phyloP scores from a whole-genome alignment of 1,140 invertebrate genomes.

The Dufourea novaeangliae region DNA sequence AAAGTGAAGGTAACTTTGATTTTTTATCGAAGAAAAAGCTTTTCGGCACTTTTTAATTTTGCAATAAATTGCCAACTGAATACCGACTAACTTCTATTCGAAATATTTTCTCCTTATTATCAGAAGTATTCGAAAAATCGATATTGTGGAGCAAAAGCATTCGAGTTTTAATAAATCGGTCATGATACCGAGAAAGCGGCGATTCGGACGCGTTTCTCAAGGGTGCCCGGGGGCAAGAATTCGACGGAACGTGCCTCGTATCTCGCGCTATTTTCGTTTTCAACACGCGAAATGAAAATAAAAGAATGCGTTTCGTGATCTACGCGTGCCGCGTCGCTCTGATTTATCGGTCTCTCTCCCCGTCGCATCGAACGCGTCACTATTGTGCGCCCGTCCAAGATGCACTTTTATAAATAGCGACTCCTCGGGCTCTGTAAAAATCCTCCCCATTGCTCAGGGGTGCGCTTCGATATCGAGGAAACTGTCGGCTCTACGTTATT shows the following conservation, averaged over 20 bases:
- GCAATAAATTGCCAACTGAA: too few relatives aligned
- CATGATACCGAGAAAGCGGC: conserved; percentile 8
- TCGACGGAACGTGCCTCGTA: conserved; percentile 35
- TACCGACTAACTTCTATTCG: too few relatives aligned
- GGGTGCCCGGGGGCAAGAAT: conserved; percentile 48
- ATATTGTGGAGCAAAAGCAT: not conserved
- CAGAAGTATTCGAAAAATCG: too few relatives aligned
- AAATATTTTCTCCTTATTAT: too few relatives aligned
- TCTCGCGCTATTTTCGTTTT: conserved; percentile 67
- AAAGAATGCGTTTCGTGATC: conserved; percentile 46
- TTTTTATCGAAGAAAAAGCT: too few relatives aligned
- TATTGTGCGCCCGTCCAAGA: conserved; percentile 65
- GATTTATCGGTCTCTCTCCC: conserved; percentile 65
- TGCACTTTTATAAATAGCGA: conserved; percentile 65
- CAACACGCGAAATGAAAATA: conserved; percentile 63
- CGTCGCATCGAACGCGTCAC: conserved; percentile 65
- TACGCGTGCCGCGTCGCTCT: conserved; percentile 53
- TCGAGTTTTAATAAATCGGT: conserved; percentile 41
- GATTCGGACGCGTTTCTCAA: conserved; percentile 15
- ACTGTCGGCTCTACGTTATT: too few relatives aligned
- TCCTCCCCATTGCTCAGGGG: not conserved
- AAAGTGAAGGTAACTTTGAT: too few relatives aligned
- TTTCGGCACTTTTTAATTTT: too few relatives aligned
- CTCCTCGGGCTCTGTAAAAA: not conserved
- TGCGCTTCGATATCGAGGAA: not conserved